Base-by-base conservation (phyloP, 2,888 invertebrate genomes). In the Lochmaea capreae region DNA sequence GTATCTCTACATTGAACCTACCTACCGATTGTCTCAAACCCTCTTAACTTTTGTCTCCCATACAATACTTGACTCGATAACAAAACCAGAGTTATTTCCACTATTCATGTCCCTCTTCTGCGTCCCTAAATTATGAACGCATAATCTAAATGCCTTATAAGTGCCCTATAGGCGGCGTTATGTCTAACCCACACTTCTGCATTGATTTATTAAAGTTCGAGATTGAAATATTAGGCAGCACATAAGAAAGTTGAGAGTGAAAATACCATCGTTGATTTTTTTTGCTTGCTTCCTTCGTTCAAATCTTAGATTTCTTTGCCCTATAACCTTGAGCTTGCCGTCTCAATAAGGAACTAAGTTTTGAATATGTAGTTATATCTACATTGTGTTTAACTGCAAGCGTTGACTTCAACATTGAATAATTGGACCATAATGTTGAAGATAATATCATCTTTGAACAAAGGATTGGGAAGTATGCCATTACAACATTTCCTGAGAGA, bases 111-210 rank as follows among this genome's bases (percentile, higher is more conserved):
- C 43, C 43, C 62, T 43, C 43, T 63, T 11, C 16, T 11, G 42
- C 42, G 18, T 5, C 42, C 43, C 62, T 43, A 18, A 42, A 16
- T 42, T 63, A 16, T 18, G 16, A 43, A 43, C 72, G 67, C 67
- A 72, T 67, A 72, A 67, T 67, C 62, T 63, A 43, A 72, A 72
- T 72, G 67, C 67, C 62, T 67, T 57, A 22, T 62, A 62, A 42
- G 67, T 52, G 43, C 39, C 58, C 63, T 42, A 16, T 33, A 72
- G 52, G 63, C 62, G 63, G 62, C 33, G 49, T 59, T 16, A n/a
- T 33, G 61, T n/a, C 46, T 43, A 9, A 42, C 18, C 43, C 62
- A 63, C 62, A 63, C 62, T 18, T 43, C 10, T 39, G 62, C 43
- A 26, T 39, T 63, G 62, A 63, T 63, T 63, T 63, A 63, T 63